Conservation (phyloP, 2,888 invertebrate genomes). For the Caenorhabditis uteleia region DNA sequence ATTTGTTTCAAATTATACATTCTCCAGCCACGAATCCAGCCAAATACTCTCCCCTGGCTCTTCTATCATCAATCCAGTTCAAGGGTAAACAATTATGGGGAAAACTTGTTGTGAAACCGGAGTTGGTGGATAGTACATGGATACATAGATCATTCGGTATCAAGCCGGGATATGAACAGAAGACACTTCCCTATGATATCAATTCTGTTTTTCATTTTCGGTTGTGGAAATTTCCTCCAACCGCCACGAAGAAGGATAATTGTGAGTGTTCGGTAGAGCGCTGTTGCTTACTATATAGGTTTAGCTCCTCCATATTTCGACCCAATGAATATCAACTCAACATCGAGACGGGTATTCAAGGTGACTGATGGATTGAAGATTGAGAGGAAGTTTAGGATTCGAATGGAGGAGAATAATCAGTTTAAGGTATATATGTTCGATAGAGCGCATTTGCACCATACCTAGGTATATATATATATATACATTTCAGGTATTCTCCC, state of each 20-base stretch:
- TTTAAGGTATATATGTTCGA: not conserved
- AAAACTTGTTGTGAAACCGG: constrained; percentile 47
- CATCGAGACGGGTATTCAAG: constrained; percentile 23
- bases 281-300: not conserved
- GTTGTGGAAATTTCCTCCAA: constrained; percentile 35
- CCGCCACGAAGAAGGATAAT: not conserved
- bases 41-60: constrained; percentile 15
- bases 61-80: constrained; percentile 23
- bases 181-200: constrained; percentile 36
- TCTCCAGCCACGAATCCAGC: constrained; percentile 19
- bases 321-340: constrained; percentile 12
- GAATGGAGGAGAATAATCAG: not conserved
- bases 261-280: constrained; percentile 2
- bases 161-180: constrained; percentile 30
- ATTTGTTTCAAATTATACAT: not conserved
- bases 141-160: constrained; percentile 56
- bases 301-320: constrained; percentile 20
- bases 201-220: constrained; percentile 47
- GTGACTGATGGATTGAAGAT: constrained; percentile 28
- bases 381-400: constrained; percentile 25
- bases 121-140: constrained; percentile 60
- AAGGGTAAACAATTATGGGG: constrained; percentile 47
- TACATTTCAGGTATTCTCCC: constrained; percentile 30
- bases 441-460: no score
- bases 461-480: no score